Evolutionary conservation across 2,113 vertebrate genomes (phyloP).

Genomic region (Jaculus jaculus): DNA sequence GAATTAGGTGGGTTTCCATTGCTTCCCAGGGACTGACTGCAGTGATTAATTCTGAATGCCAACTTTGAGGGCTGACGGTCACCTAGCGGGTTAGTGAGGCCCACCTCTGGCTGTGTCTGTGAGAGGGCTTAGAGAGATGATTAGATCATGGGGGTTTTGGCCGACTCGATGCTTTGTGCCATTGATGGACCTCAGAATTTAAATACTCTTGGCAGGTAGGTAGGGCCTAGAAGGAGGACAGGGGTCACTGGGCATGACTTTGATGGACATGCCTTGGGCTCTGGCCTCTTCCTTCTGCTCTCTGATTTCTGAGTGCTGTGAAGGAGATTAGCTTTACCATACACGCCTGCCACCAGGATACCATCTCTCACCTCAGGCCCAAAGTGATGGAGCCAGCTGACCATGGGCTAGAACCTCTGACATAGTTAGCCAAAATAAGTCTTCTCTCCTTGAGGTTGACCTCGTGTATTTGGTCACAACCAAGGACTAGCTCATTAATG

Average conservation of each 20-base stretch:
- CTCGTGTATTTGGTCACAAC: neutral
- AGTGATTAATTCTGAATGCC: neutral
- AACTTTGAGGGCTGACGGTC: neutral
- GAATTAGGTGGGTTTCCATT: conserved; percentile 55
- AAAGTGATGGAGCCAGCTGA: neutral
- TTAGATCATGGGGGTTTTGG: neutral
- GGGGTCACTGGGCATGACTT: neutral
- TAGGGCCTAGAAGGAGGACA: too few relatives aligned
- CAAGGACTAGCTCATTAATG: neutral
- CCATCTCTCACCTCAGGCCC: neutral
- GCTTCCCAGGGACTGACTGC: conserved; percentile 9
- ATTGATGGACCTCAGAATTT: neutral
- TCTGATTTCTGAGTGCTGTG: neutral
- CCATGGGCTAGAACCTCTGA: neutral
- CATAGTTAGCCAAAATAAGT: neutral
- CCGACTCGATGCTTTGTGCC: neutral
- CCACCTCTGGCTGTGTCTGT: neutral
- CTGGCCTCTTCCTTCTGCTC: neutral
- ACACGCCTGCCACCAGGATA: neutral
- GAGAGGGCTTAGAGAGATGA: neutral
- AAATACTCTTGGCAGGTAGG: neutral
- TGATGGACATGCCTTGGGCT: neutral
- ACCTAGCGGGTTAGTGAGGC: neutral
- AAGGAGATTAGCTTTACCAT: neutral
- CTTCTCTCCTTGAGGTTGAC: neutral